These are phyloP conservation scores for Chalcis sispes DNA, from an alignment of 2,888 invertebrate species.

Conservation along the genomic window DNA sequence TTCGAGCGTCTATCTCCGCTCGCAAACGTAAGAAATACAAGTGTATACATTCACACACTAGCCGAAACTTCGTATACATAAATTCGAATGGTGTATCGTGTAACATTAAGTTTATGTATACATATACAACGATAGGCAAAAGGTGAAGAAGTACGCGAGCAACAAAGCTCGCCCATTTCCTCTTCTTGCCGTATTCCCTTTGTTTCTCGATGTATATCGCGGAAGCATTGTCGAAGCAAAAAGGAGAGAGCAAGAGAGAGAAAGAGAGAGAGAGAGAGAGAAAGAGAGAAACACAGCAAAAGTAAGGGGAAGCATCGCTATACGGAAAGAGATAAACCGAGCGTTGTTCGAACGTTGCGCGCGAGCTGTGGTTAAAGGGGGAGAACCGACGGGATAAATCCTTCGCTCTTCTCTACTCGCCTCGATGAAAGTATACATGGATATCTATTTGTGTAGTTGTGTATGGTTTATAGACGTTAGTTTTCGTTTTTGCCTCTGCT, in stretches of 20 bases:
- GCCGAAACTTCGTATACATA: conserved; percentile 17
- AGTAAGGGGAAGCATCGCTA: background rate
- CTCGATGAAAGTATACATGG: too few relatives aligned
- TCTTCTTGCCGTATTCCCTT: background rate
- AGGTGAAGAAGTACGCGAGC: background rate
- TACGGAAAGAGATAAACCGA: background rate
- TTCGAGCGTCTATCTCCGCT: too few relatives aligned
- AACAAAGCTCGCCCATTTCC: background rate
- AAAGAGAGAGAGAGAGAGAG: background rate
- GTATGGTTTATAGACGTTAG: too few relatives aligned
- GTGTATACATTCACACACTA: conserved; percentile 1
- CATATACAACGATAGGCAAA: background rate
- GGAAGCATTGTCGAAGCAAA: background rate
- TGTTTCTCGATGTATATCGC: background rate
- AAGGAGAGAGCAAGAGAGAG: background rate
- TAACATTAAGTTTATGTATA: background rate
- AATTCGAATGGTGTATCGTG: conserved; percentile 3
- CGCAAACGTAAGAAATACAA: too few relatives aligned
- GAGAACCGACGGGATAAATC: too few relatives aligned
- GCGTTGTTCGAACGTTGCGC: too few relatives aligned
- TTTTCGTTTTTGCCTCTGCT: too few relatives aligned
- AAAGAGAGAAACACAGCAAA: background rate
- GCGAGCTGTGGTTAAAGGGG: too few relatives aligned
- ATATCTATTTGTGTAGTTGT: too few relatives aligned
- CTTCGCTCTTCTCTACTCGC: too few relatives aligned